Conservation (phyloP, 2,888 invertebrate species). For the Mechanitis mazaeus region DNA sequence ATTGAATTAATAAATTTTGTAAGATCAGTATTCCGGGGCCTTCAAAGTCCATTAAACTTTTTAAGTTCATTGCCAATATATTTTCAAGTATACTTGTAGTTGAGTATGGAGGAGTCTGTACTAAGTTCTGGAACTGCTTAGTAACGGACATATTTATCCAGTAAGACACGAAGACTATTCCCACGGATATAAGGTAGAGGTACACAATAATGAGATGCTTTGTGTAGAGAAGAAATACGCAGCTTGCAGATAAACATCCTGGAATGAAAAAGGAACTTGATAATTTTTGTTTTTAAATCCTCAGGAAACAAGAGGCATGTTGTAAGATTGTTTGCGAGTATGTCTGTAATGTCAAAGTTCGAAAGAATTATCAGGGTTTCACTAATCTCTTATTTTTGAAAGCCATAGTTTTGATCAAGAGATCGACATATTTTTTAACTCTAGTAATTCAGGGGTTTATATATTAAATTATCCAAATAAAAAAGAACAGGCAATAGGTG, state of each 20-base stretch:
- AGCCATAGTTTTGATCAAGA: too few species aligned
- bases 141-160: conserved; percentile 88
- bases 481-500: too few species aligned
- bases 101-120: conserved; percentile 62
- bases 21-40: conserved; percentile 80
- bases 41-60: conserved; percentile 79
- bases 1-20: conserved; percentile 84
- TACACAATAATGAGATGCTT: conserved; percentile 92
- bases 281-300: neutral
- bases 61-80: conserved; percentile 81
- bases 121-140: conserved; percentile 76
- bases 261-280: conserved; percentile 60
- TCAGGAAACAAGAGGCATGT: too few species aligned
- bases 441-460: too few species aligned
- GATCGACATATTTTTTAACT: too few species aligned
- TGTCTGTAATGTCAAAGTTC: too few species aligned
- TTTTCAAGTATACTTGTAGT: conserved; percentile 82
- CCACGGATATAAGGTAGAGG: conserved; percentile 89
- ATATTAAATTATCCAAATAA: too few species aligned
- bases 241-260: conserved; percentile 88
- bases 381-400: too few species aligned
- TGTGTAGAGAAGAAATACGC: conserved; percentile 90
- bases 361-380: too few species aligned
- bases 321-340: too few species aligned
- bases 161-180: conserved; percentile 89